phyloP scores from a whole-genome alignment of 2,797 vertebrate species.

The Scolopax rusticola region DNA sequence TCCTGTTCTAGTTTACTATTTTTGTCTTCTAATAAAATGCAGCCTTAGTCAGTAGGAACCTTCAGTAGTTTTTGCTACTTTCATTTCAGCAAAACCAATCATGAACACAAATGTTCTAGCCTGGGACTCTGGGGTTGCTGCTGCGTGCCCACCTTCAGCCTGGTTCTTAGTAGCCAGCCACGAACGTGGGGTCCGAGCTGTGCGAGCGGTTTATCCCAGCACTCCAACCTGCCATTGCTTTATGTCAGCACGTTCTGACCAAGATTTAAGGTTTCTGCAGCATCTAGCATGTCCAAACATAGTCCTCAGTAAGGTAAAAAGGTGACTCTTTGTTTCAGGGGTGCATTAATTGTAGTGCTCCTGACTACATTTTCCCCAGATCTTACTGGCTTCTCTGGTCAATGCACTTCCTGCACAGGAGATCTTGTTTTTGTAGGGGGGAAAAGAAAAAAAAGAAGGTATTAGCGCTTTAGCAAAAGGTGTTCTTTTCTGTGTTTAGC shows the following conservation, averaged over 20 bases:
- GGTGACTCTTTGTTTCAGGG: neutral
- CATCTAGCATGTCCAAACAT: neutral
- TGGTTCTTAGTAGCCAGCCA: neutral
- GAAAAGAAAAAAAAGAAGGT: neutral
- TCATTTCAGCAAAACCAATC: neutral
- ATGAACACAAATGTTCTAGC: neutral
- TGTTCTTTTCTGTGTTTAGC: neutral
- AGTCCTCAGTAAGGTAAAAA: neutral
- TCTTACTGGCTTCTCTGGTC: neutral
- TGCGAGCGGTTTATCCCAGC: neutral
- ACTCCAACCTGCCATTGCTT: neutral
- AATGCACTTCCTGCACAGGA: neutral
- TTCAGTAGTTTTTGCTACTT: neutral
- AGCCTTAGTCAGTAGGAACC: neutral
- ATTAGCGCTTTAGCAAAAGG: neutral
- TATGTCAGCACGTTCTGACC: neutral
- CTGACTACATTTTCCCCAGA: neutral
- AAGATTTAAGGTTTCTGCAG: neutral
- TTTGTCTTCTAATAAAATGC: neutral
- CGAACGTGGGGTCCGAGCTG: neutral
- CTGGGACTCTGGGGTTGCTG: neutral
- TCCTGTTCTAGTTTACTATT: neutral
- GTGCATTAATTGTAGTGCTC: neutral
- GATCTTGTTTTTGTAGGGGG: too few species aligned
- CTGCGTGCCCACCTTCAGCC: neutral